Evolutionary conservation across 2,888 invertebrate genomes (phyloP).

Genomic region (Anthophora plumipes): DNA sequence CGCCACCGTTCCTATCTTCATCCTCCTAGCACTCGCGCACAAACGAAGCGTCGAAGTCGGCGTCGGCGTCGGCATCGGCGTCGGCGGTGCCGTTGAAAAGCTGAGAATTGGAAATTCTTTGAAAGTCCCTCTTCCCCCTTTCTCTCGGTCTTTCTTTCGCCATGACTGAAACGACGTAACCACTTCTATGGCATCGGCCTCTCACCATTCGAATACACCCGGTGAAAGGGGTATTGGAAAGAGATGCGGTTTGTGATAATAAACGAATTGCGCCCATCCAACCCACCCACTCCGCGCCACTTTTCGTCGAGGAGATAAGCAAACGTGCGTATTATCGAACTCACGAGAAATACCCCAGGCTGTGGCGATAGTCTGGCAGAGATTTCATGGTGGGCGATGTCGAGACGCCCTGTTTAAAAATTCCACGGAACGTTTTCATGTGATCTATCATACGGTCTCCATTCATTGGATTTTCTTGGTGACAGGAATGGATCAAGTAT

Average conservation of each 20-base stretch:
- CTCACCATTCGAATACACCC: constrained; percentile 56
- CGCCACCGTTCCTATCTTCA: constrained; percentile 11
- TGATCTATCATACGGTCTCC: neutral
- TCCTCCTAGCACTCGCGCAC: constrained; percentile 49
- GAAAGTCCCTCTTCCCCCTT: constrained; percentile 60
- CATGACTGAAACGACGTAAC: constrained; percentile 45
- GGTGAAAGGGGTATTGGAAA: constrained; percentile 72
- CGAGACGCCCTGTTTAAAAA: neutral
- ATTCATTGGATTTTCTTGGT: neutral
- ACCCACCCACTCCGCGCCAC: neutral
- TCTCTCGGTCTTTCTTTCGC: constrained; percentile 30
- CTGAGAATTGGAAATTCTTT: constrained; percentile 80
- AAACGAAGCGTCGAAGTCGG: constrained; percentile 66
- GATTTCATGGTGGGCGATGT: constrained; percentile 7
- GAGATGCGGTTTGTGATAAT: constrained; percentile 74
- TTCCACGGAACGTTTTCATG: neutral
- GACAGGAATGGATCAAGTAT: neutral
- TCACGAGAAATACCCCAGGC: constrained; percentile 35
- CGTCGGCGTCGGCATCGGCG: constrained; percentile 37
- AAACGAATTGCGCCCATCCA: constrained; percentile 71
- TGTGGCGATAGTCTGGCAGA: neutral
- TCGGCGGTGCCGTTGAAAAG: constrained; percentile 71
- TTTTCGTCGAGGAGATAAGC: constrained; percentile 55
- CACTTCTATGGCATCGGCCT: constrained; percentile 40
- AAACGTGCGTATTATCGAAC: constrained; percentile 66